phyloP scores from a whole-genome alignment of 2,888 invertebrate genomes.

The Patella pellucida region DNA sequence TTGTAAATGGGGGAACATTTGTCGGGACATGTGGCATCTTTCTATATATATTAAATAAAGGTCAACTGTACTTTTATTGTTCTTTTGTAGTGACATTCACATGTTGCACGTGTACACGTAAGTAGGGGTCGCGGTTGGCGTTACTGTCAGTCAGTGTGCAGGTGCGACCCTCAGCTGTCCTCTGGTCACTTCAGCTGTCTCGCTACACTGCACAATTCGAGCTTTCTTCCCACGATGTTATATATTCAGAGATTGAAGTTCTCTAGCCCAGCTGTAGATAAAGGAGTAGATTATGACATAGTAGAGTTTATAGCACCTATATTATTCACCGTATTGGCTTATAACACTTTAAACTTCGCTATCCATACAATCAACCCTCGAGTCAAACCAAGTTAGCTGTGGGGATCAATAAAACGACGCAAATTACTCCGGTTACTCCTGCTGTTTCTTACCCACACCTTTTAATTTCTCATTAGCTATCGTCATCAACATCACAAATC shows the following conservation, averaged over 20 bases:
- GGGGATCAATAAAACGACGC: too few relatives aligned
- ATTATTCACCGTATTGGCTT: background rate
- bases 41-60: constrained; percentile 2
- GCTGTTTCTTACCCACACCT: too few relatives aligned
- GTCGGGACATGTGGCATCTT: background rate
- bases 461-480: too few relatives aligned
- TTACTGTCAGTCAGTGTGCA: background rate
- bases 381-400: too few relatives aligned
- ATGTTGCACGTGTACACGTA: background rate
- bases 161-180: constrained; percentile 11
- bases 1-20: background rate
- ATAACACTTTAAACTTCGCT: too few relatives aligned
- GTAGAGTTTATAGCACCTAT: background rate
- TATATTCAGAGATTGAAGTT: background rate
- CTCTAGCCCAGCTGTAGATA: background rate
- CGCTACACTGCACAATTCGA: background rate
- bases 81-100: background rate
- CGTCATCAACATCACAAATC: too few relatives aligned
- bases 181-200: constrained; percentile 5
- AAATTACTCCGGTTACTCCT: too few relatives aligned
- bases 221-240: constrained; percentile 1
- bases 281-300: background rate
- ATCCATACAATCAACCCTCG: too few relatives aligned
- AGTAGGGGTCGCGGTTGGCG: background rate
- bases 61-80: background rate